Conservation (phyloP, 1,140 invertebrate genomes). For the Nasonia vitripennis region DNA sequence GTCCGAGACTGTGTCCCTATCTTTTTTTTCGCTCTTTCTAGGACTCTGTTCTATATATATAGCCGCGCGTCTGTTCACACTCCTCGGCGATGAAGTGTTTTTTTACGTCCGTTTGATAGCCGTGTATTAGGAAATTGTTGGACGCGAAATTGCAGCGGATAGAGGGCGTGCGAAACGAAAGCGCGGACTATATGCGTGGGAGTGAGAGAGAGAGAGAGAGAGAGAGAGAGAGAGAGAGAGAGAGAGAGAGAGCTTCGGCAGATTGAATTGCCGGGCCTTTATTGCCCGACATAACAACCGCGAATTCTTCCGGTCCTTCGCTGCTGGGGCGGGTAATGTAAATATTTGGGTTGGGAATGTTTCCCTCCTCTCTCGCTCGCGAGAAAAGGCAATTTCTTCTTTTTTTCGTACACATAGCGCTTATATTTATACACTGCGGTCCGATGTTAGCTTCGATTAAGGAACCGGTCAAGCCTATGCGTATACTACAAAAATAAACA, state of each 20-base stretch:
- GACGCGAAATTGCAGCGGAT: too few relatives aligned
- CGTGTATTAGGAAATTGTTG: constrained; percentile 8
- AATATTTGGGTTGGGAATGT: neutral
- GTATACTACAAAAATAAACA: neutral
- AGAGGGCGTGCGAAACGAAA: too few relatives aligned
- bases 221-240: too few relatives aligned
- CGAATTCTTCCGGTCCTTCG: neutral
- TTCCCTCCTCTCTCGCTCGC: too few relatives aligned
- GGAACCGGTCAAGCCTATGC: neutral
- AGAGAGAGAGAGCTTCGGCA: neutral
- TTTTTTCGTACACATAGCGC: too few relatives aligned
- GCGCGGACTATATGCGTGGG: too few relatives aligned
- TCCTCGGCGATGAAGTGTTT: neutral
- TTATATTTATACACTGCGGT: too few relatives aligned
- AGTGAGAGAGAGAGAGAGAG: too few relatives aligned
- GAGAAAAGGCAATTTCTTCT: neutral
- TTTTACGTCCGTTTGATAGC: constrained; percentile 1
- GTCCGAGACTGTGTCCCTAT: neutral
- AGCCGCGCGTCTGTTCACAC: neutral
- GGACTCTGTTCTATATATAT: neutral
- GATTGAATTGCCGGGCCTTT: neutral
- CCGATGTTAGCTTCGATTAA: neutral
- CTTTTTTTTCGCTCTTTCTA: neutral
- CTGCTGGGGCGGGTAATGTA: neutral
- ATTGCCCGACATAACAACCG: neutral